Base-by-base conservation (phyloP, 2,888 invertebrate genomes). In the Lepidocyrtinus sp. region DNA sequence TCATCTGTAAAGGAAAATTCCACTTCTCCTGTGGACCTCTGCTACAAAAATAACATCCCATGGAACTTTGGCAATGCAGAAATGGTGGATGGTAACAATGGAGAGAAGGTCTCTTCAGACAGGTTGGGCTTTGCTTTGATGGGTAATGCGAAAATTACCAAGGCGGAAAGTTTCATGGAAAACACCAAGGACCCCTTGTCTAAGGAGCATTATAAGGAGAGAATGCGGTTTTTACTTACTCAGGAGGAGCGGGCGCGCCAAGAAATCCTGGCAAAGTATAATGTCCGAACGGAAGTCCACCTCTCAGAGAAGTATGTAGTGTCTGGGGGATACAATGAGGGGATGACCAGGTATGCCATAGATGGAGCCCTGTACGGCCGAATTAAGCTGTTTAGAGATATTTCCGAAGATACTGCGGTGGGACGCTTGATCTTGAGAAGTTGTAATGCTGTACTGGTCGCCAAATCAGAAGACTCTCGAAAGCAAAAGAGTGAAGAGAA, bases 361-460 rank as follows among this genome's bases (percentile, higher is more conserved):
- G 84, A 86, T 78, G 85, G 85, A 21, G 61, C 82, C 22, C 65
- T 86, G n/a, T 86, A 79, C 69, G 86, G 85, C 5, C 73, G 82
- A n/a, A 84, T 86, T 76, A 84, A 80, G 17, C 64, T 86, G 21
- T 86, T 86, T 62, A 93, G 93, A 87, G 93, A 93, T 87, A 90
- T 95, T 61, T 94, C 94, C 0, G 95, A 95, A 88, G 95, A 95
- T 88, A 94, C 95, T 1, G 92, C 94, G 12, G 94, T 94, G 65
- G 95, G 95, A 0, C 91, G 95, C 25, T 90, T 95, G 15, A 93
- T 95, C 81, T 89, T 95, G 17, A 93, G 93, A 87, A 94, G 94
- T 87, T 95, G 94, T 87, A 92, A 92, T 80, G 92, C 92, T 50
- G 92, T 94, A 5, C 91, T 93, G 81, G 89, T 94, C 65, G 91